Evolutionary conservation across 2,113 vertebrate species (phyloP).

Genomic region (Protobothrops mucrosquamatus): DNA sequence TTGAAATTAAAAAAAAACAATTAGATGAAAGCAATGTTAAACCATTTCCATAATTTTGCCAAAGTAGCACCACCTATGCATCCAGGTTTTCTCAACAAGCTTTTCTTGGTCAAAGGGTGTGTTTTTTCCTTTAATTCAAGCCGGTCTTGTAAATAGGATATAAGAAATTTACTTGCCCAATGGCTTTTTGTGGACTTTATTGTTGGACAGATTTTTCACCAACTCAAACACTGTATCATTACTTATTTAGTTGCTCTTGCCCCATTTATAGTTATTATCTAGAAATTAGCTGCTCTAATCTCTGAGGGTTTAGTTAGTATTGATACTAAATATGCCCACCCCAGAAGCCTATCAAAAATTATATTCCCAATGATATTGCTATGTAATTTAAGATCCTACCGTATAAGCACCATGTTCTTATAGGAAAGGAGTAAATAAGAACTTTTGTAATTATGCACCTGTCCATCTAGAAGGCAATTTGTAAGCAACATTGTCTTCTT

Average conservation of each 20-base stretch:
- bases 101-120: neutral
- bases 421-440: neutral
- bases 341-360: neutral
- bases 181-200: neutral
- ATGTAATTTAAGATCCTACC: neutral
- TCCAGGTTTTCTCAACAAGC: neutral
- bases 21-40: neutral
- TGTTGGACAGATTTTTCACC: neutral
- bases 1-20: neutral
- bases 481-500: neutral
- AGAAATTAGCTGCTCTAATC: neutral
- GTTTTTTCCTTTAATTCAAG: neutral
- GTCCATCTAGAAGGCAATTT: neutral
- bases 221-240: neutral
- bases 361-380: neutral
- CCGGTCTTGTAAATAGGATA: neutral
- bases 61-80: neutral
- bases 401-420: neutral
- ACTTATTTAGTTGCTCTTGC: neutral
- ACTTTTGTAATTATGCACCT: neutral
- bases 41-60: neutral
- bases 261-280: neutral
- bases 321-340: neutral
- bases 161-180: neutral
- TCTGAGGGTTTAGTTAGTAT: neutral